Evolutionary conservation across 2,113 vertebrate genomes (phyloP), one percentile per base, ranked within the genome.

Genomic region (Saccopteryx bilineata): DNA sequence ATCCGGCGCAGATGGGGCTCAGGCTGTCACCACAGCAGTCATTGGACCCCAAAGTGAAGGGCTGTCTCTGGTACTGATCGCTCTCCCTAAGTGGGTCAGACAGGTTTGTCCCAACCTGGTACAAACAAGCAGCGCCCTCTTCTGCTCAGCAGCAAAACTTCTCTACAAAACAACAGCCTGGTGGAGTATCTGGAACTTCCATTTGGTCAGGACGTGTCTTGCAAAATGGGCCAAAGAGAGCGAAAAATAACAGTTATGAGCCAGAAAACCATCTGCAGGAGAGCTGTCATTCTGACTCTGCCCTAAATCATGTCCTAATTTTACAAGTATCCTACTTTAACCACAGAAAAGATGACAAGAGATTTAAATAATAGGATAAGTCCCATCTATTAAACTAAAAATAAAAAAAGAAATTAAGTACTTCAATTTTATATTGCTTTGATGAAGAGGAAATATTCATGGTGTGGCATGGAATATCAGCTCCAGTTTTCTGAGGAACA

Each of bases 71-170:
- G 23, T 79, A 31, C 7, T 0, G 0, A 13, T 31, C 9, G 1
- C 87, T 78, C 50, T 84, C 54, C 68, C 23, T 76, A 66, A 88
- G 31, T 7, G n/a, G 75, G 61, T 65, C 88, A 28, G 6, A 28
- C 33, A 31, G 48, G 24, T 50, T 76, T 86, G 14, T 85, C n/a
- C 68, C 0, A 15, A 58, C 46, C 72, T 60, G 63, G 24, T 31
- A 60, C 78, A 69, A 94, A 61, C 75, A 87, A 93, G 81, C 63
- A 97, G 93, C 52, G 96, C 97, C 96, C 96, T 96, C 96, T 96
- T 46, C 92, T 96, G 97, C 24, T 85, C 82, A 68, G 21, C 24
- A 54, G 63, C 13, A 26, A 90, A 93, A 96, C 88, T 96, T 90
- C 63, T 79, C 33, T 14, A 12, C 21, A 39, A 52, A 65, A 81